Conservation (phyloP, 2,113 vertebrate genomes). For the Sardina pilchardus region DNA sequence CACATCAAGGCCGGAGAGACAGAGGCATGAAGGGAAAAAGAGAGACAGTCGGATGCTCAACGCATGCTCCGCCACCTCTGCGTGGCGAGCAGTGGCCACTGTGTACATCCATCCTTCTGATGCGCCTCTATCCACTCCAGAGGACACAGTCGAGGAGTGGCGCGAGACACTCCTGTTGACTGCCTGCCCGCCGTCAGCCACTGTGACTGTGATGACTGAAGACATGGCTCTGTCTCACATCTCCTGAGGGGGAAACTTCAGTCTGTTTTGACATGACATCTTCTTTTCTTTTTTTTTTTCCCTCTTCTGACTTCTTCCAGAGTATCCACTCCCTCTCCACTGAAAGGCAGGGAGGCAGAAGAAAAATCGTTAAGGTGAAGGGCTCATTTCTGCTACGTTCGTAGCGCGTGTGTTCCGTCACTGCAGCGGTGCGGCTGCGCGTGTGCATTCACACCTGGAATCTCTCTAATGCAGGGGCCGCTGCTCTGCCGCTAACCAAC, state of each 20-base stretch:
- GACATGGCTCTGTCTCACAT: slow-evolving; percentile 33
- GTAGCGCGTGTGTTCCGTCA: too few species aligned
- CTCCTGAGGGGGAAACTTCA: neutral
- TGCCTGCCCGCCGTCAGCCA: slow-evolving; percentile 35
- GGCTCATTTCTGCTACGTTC: too few species aligned
- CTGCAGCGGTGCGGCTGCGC: too few species aligned
- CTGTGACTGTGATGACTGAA: slow-evolving; percentile 35
- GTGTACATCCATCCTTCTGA: slow-evolving; percentile 20
- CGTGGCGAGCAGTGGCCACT: neutral
- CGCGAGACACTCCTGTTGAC: slow-evolving; percentile 40
- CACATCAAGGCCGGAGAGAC: slow-evolving; percentile 29
- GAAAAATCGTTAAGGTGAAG: neutral
- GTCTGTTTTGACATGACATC: neutral
- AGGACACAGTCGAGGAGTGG: neutral
- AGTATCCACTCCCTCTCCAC: neutral
- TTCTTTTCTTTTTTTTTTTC: neutral
- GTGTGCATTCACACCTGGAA: too few species aligned
- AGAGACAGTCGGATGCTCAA: slow-evolving; percentile 45
- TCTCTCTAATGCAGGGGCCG: too few species aligned
- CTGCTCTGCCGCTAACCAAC: too few species aligned
- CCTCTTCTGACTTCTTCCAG: neutral
- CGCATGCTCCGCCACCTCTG: slow-evolving; percentile 17
- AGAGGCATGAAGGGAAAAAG: neutral
- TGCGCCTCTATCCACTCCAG: neutral
- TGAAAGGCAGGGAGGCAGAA: neutral